Evolutionary conservation across 2,113 vertebrate species (phyloP).

Genomic region (Notiomystis cincta): DNA sequence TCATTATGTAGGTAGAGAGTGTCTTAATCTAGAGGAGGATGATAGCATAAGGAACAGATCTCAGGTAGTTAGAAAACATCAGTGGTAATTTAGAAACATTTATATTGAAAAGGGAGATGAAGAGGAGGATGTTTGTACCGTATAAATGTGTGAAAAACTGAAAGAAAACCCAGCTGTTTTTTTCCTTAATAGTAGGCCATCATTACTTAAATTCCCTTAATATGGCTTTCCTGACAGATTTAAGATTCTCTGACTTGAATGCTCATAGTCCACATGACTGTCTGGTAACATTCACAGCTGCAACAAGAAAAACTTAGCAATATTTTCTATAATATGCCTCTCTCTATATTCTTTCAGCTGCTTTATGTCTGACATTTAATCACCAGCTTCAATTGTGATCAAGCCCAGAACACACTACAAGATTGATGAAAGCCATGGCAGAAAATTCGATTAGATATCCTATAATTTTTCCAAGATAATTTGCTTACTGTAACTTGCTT

Average conservation of each 20-base stretch:
- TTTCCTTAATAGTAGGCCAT: not conserved
- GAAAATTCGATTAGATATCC: slow-evolving; percentile 3
- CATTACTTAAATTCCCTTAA: not conserved
- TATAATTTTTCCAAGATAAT: slow-evolving; percentile 21
- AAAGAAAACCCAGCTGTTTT: fast-evolving
- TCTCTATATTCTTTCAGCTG: not conserved
- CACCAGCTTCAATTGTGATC: not conserved
- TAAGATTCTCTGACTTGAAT: not conserved
- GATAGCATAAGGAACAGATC: not conserved
- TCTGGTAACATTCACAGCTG: not conserved
- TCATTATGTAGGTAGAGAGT: not conserved
- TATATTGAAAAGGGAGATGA: not conserved
- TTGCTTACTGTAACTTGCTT: slow-evolving; percentile 3
- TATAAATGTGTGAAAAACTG: not conserved
- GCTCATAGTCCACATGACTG: not conserved
- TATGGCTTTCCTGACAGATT: not conserved
- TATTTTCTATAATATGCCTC: not conserved
- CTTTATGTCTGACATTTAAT: not conserved
- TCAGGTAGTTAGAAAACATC: not conserved
- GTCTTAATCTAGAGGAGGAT: not conserved
- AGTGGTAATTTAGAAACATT: not conserved
- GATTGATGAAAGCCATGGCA: not conserved
- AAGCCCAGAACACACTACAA: not conserved
- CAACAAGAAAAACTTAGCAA: not conserved
- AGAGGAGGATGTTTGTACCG: not conserved